Evolutionary conservation across 2,888 invertebrate species (phyloP).

Genomic region (Agrotis exclamationis): DNA sequence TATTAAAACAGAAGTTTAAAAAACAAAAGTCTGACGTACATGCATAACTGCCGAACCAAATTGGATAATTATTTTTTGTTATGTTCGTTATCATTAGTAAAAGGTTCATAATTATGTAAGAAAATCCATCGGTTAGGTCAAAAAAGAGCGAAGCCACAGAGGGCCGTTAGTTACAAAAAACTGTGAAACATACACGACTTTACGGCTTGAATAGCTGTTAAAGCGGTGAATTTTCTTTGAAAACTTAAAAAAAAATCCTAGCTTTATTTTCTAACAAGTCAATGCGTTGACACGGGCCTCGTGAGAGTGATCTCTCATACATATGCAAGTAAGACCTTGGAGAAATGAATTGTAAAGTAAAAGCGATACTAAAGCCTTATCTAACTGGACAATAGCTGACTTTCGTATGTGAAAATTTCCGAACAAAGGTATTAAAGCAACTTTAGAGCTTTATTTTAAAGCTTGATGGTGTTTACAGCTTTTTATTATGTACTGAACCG

Average conservation of each 20-base stretch:
- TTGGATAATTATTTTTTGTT: too few species aligned
- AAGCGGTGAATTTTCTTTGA: background rate
- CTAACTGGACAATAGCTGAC: conserved; percentile 44
- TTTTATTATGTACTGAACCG: background rate
- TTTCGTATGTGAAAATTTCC: conserved; percentile 52
- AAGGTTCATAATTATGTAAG: too few species aligned
- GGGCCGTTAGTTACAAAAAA: too few species aligned
- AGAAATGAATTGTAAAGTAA: conserved; percentile 48
- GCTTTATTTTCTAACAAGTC: conserved; percentile 8
- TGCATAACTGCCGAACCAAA: too few species aligned
- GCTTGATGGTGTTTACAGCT: background rate
- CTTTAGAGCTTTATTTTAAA: conserved; percentile 18
- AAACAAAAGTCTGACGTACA: too few species aligned
- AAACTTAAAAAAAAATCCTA: background rate
- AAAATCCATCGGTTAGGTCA: too few species aligned
- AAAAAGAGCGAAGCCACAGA: too few species aligned
- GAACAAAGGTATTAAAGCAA: conserved; percentile 16
- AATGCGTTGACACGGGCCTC: conserved; percentile 7
- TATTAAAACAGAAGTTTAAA: too few species aligned
- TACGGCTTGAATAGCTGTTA: too few species aligned
- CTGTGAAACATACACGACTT: too few species aligned
- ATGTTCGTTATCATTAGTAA: too few species aligned
- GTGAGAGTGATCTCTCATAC: conserved; percentile 51
- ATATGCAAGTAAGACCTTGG: conserved; percentile 30
- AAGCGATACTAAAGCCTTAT: conserved; percentile 57